Base-by-base conservation (phyloP, 2,113 vertebrate genomes). In the Anhinga rufa region DNA sequence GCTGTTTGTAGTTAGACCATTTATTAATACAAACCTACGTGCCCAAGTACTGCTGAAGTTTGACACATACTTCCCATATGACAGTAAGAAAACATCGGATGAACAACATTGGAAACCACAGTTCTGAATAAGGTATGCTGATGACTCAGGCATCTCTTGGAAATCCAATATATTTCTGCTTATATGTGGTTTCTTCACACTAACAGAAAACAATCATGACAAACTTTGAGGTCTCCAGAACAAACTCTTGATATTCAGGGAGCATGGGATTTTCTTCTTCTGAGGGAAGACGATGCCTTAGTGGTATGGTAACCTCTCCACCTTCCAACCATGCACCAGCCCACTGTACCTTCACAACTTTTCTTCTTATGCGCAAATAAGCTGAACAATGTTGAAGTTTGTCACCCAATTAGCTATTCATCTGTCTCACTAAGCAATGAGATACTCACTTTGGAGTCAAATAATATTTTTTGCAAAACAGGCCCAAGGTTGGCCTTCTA, bases 41-140 rank as follows among this genome's bases (percentile, higher is more conserved):
- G 69, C 68, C 81, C 40, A 61, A 95, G 70, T 60, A 57, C 84
- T 82, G 78, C 49, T 93, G 40, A 82, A 96, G 77, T 92, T 91
- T 90, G 92, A 94, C 93, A 95, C 70, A 89, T 29, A 29, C 86
- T 96, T 96, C 83, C 94, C 91, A 89, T 74, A 74, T 62, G 54
- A 95, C 86, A 87, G 58, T 36, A 90, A 91, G 66, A 95, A 94
- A 85, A 70, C 54, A 95, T 77, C 42, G 70, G 48, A 95, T 82
- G 94, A 95, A 95, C 92, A 91, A 92, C 74, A 79, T 24, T 82
- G 54, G 62, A 75, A 96, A 97, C 81, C 70, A 77, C 20, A 22
- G 66, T 9, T 81, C 58, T 19, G 15, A 82, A 74, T 87, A 80
- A 80, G 89, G 92, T 90, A 88, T 83, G 89, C 75, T 88, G 84